Base-by-base conservation (phyloP, 2,113 vertebrate genomes). In the Aix galericulata region DNA sequence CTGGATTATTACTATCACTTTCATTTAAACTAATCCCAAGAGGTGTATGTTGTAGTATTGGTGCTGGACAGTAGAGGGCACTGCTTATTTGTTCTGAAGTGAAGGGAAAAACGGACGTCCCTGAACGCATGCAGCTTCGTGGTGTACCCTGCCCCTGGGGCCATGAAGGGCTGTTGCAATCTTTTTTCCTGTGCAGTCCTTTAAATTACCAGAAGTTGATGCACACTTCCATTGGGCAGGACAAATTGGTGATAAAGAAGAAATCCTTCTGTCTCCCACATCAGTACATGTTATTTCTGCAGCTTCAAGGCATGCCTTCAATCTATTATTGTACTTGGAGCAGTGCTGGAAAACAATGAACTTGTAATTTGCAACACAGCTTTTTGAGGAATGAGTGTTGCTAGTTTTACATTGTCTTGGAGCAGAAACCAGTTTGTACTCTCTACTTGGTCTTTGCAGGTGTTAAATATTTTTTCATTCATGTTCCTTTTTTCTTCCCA, bases 61-160 rank as follows among this genome's bases (percentile, higher is more conserved):
- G 86, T 48, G 60, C 86, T 11, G 94, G 73, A 46, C 95, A 67
- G 96, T 59, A 96, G 96, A 96, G 95, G 95, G 96, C 96, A 46
- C 86, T 80, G 92, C 94, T 23, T 15, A 20, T 91, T 94, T 93
- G 94, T 36, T 6, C 82, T 94, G 88, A 44, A 32, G 36, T 7
- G 72, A 36, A 74, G 42, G 91, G 3, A 5, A 36, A 53, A 31
- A 10, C 15, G 10, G 71, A 17, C 60, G 0, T 38, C 25, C 25
- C 48, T 11, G 63, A 52, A 9, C 7, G 17, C 2, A 1, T 17
- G 32, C 16, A 29, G 52, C 78, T 38, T 23, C 17, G 3, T 74
- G 76, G 20, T 25, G 31, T 2, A 17, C 14, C 62, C 67, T 71
- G 59, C 12, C 73, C 89, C 80, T 18, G 73, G 73, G 68, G 91